Conservation (phyloP, 2,797 vertebrate species). For the Heliangelus exortis region DNA sequence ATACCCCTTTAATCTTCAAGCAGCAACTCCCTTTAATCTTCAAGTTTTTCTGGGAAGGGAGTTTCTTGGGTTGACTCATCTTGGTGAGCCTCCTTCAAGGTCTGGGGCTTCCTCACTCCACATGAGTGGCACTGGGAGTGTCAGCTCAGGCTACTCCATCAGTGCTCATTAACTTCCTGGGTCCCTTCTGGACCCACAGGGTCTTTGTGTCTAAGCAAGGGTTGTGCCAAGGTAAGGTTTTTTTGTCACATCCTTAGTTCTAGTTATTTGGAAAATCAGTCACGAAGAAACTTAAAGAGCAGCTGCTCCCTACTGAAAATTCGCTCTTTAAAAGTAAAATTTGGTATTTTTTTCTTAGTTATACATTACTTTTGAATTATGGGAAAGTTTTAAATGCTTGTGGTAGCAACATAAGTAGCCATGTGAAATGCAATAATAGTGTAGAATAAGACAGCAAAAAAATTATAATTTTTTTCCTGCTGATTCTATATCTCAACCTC, state of each 20-base stretch:
- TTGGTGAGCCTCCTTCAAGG: not conserved
- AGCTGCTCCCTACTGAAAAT: not conserved
- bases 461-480: not conserved
- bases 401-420: not conserved
- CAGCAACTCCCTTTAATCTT: not conserved
- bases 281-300: not conserved
- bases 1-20: not conserved
- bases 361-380: not conserved
- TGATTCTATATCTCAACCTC: not conserved
- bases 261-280: not conserved
- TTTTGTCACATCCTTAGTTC: not conserved
- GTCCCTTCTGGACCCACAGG: not conserved
- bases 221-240: not conserved
- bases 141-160: not conserved
- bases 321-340: not conserved
- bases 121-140: rapidly evolving
- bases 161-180: not conserved
- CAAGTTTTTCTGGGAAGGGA: not conserved
- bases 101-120: not conserved
- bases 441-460: not conserved
- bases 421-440: not conserved
- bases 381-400: not conserved
- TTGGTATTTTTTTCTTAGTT: not conserved
- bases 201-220: not conserved
- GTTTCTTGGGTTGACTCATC: not conserved